Conservation (phyloP, 2,888 invertebrate species). For the Drosophila macrospina region DNA sequence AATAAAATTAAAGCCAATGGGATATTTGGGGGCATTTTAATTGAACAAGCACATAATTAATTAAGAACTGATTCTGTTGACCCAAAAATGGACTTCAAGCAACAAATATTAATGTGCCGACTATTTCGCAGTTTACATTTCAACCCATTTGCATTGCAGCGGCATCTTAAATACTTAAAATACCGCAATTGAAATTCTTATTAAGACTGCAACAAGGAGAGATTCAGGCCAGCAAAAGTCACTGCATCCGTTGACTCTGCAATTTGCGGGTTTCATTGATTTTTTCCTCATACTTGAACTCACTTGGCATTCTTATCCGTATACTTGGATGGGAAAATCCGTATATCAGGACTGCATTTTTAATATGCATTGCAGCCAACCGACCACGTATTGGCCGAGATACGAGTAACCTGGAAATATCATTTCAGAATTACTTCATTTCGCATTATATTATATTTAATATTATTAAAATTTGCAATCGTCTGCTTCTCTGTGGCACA, state of each 20-base stretch:
- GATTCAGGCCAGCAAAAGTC: slow-evolving; percentile 13
- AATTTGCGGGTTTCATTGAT: slow-evolving; percentile 69
- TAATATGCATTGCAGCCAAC: slow-evolving; percentile 72
- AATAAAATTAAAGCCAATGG: too few relatives aligned
- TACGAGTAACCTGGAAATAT: slow-evolving; percentile 19
- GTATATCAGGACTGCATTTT: slow-evolving; percentile 61
- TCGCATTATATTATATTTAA: not conserved
- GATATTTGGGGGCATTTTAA: too few relatives aligned
- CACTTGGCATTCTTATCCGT: slow-evolving; percentile 5
- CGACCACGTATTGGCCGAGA: slow-evolving; percentile 60
- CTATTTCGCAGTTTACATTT: not conserved
- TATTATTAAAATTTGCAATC: not conserved
- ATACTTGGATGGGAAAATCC: slow-evolving; percentile 43
- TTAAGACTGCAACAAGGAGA: not conserved
- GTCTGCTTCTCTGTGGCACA: not conserved
- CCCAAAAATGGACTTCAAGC: not conserved
- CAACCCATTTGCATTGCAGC: not conserved
- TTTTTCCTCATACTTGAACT: slow-evolving; percentile 50
- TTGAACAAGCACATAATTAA: too few relatives aligned
- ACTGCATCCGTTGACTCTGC: slow-evolving; percentile 47
- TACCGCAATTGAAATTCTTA: slow-evolving; percentile 1
- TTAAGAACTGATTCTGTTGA: too few relatives aligned
- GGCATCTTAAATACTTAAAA: not conserved
- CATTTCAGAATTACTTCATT: slow-evolving; percentile 4
- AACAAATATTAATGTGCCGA: slow-evolving; percentile 47